These are phyloP conservation scores for Orthosia gracilis DNA, from an alignment of 2,888 invertebrate genomes.

Conservation along the genomic window DNA sequence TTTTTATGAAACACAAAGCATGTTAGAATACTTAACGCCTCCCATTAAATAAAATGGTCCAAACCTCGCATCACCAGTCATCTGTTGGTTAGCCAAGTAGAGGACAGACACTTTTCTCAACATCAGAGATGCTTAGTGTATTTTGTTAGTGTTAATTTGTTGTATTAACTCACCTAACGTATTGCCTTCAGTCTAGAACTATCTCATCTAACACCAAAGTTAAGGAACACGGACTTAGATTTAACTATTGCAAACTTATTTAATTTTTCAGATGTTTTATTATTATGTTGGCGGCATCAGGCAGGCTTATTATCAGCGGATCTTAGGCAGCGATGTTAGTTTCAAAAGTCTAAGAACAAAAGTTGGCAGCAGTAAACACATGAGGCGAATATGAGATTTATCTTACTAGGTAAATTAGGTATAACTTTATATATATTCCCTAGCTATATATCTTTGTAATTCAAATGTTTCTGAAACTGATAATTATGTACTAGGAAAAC, in stretches of 20 bases:
- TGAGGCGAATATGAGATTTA: slow-evolving; percentile 65
- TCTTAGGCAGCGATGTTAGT: slow-evolving; percentile 72
- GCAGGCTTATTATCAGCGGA: slow-evolving; percentile 75
- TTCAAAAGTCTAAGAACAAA: slow-evolving; percentile 65
- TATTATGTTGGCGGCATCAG: slow-evolving; percentile 78
- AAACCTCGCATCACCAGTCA: slow-evolving; percentile 39
- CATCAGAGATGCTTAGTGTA: slow-evolving; percentile 51
- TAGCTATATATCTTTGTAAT: slow-evolving; percentile 68
- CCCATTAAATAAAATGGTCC: slow-evolving; percentile 35
- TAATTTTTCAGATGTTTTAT: slow-evolving; percentile 82
- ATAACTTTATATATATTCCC: slow-evolving; percentile 67
- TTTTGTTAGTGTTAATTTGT: slow-evolving; percentile 42
- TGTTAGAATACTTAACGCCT: slow-evolving; percentile 58
- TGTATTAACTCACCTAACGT: slow-evolving; percentile 60
- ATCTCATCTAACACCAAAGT: slow-evolving; percentile 48
- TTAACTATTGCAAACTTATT: slow-evolving; percentile 78
- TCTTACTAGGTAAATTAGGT: slow-evolving; percentile 63
- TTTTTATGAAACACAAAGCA: slow-evolving; percentile 62
- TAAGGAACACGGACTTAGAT: slow-evolving; percentile 61
- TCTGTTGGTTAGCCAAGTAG: slow-evolving; percentile 39
- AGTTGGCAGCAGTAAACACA: slow-evolving; percentile 65
- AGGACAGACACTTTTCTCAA: slow-evolving; percentile 29
- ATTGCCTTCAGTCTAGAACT: slow-evolving; percentile 39
- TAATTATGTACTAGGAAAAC: slow-evolving; percentile 56
- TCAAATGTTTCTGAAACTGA: slow-evolving; percentile 55